These are phyloP conservation scores for Bactericera cockerelli DNA, from an alignment of 1,140 invertebrate species.

Conservation along the genomic window DNA sequence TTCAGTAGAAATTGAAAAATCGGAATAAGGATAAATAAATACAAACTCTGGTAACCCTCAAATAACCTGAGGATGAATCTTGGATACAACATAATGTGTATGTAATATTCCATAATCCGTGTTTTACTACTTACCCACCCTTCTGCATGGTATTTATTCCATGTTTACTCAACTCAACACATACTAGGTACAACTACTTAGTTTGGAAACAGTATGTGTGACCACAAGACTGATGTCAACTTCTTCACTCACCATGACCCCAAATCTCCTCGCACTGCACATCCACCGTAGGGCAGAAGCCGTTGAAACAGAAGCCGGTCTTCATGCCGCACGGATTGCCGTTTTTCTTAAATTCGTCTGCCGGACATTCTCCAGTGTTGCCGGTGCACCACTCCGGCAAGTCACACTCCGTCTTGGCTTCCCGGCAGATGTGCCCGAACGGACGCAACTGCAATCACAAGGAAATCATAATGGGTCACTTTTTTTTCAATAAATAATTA, in stretches of 20 bases:
- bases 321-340: slow-evolving; percentile 56
- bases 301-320: slow-evolving; percentile 75
- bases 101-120: too few relatives aligned
- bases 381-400: slow-evolving; percentile 84
- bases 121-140: too few relatives aligned
- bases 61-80: too few relatives aligned
- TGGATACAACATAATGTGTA: too few relatives aligned
- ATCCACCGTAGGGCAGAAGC: slow-evolving; percentile 71
- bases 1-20: too few relatives aligned
- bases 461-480: slow-evolving; percentile 14
- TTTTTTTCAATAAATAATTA: slow-evolving; percentile 1
- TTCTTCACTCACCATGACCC: slow-evolving; percentile 51
- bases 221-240: too few relatives aligned
- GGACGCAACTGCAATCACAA: slow-evolving; percentile 44
- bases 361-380: slow-evolving; percentile 66
- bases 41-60: too few relatives aligned
- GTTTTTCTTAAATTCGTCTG: slow-evolving; percentile 79
- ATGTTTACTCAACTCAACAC: too few relatives aligned
- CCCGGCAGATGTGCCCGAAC: slow-evolving; percentile 61
- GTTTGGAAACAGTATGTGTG: too few relatives aligned
- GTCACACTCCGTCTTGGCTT: slow-evolving; percentile 80
- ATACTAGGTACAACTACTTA: too few relatives aligned
- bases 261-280: slow-evolving; percentile 81
- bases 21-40: too few relatives aligned
- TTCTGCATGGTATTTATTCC: too few relatives aligned